A percentile compares a stretch with the other conserved stretches of the same genome.
These are phyloP conservation scores for Tyrannus savana DNA, from an alignment of 2,113 vertebrate species.

Conservation along the genomic window DNA sequence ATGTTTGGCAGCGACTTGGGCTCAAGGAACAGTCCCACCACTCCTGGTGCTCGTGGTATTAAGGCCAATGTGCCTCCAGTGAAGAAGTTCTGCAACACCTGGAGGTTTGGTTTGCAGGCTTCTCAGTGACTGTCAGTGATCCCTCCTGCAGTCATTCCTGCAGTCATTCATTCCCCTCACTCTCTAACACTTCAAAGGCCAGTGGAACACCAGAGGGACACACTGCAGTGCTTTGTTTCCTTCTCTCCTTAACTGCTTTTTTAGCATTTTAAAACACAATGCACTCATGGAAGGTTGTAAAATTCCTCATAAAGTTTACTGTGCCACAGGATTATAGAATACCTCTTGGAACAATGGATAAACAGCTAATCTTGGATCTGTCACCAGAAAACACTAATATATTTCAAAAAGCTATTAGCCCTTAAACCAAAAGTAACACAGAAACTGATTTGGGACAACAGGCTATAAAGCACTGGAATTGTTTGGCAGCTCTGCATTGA, in stretches of 20 bases:
- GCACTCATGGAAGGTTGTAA: conserved; percentile 45
- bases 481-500: conserved; percentile 35
- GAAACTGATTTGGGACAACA: conserved; percentile 59
- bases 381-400: conserved; percentile 54
- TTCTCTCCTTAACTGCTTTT: conserved; percentile 1
- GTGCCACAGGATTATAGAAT: conserved; percentile 49
- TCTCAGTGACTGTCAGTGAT: not conserved
- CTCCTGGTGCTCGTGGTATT: not conserved
- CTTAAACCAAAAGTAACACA: conserved; percentile 63
- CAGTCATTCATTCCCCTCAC: not conserved
- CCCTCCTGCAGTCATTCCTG: not conserved
- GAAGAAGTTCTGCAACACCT: not conserved
- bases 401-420: conserved; percentile 67
- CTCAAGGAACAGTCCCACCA: not conserved
- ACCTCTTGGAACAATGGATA: conserved; percentile 36
- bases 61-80: not conserved
- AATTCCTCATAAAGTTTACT: conserved; percentile 62
- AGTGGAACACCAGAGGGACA: not conserved
- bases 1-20: not conserved
- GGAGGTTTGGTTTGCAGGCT: not conserved
- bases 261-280: conserved; percentile 42
- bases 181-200: not conserved
- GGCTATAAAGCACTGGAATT: conserved; percentile 53
- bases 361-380: conserved; percentile 55
- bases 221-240: conserved; percentile 37